Evolutionary conservation across 2,888 invertebrate genomes (phyloP).

Genomic region (Hofmannophila pseudospretella): DNA sequence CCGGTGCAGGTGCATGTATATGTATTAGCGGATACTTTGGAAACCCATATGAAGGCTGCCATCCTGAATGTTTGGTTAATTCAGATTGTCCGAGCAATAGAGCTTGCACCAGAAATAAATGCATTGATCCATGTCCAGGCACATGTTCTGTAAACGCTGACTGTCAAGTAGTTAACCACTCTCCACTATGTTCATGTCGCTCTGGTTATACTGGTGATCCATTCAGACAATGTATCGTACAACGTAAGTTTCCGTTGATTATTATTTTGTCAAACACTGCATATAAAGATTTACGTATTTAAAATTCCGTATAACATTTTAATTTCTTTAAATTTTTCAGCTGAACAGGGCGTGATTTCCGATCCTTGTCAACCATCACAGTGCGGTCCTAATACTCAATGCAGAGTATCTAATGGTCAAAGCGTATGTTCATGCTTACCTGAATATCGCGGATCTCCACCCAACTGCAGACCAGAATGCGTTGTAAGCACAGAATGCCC

Average conservation of each 20-base stretch:
- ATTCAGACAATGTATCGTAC: conserved; percentile 77
- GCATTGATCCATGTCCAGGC: conserved; percentile 87
- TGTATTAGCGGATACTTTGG: conserved; percentile 85
- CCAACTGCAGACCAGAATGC: conserved; percentile 85
- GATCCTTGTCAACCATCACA: conserved; percentile 79
- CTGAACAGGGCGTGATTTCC: conserved; percentile 41
- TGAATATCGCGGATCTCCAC: conserved; percentile 82
- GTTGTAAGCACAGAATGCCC: conserved; percentile 83
- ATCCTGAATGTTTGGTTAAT: conserved; percentile 85
- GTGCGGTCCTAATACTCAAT: conserved; percentile 81
- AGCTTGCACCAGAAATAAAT: conserved; percentile 85
- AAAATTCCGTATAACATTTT: no score
- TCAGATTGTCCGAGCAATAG: conserved; percentile 84
- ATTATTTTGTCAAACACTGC: no score
- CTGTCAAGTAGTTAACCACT: conserved; percentile 85
- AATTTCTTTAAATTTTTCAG: conserved; percentile 5
- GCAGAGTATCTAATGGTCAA: conserved; percentile 75
- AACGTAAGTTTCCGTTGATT: conserved; percentile 37
- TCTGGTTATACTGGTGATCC: conserved; percentile 85
- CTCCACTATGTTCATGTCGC: conserved; percentile 82
- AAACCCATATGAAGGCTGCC: conserved; percentile 88
- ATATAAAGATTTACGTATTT: no score
- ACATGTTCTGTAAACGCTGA: conserved; percentile 86
- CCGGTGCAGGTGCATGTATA: conserved; percentile 80
- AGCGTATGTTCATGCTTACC: conserved; percentile 85